Base-by-base conservation (phyloP, 2,113 vertebrate species). In the Pterocles orientalis region DNA sequence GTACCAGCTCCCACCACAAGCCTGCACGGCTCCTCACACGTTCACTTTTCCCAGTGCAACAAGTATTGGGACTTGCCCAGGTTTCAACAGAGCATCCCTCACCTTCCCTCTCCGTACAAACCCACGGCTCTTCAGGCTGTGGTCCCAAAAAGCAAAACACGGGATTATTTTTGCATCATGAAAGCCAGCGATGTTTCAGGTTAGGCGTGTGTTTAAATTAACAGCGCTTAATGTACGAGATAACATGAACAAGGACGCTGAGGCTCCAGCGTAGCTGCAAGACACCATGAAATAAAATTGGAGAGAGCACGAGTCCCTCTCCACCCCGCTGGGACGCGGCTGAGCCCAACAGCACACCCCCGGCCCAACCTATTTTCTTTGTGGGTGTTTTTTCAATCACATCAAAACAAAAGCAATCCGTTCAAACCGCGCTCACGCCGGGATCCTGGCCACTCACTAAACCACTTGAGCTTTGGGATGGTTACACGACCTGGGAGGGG, bases 251-350 rank as follows among this genome's bases (percentile, higher is more conserved):
- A 25, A 51, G 64, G 41, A 45, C 14, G 5, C 29, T 11, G 31
- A 75, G 66, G 53, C 33, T 82, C 41, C 73, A 41, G 43, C 3
- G 6, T 1, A 71, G 80, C 80, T 64, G 36, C 3, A 3, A 69
- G 75, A 95, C 57, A 47, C 14, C 1, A 0, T 6, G 33, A 29
- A 90, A 83, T 19, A 26, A 83, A 92, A 54, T 20, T 1, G 3
- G 36, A 50, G 17, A 17, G 34, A 62, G 51, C 3, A 6, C 12
- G 50, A 64, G 48, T 11, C 66, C 9, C 21, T 57, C 48, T 34
- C 28, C 41, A 31, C 11, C 54, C 53, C 0, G 1, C 60, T 13
- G n/a, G 61, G 79, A 45, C 0, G 5, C 47, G 36, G 36, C 36
- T 36, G 36, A 36, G 36, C 36, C 36, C 36, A 36, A 36, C 36